Evolutionary conservation across 2,113 vertebrate species (phyloP).

Genomic region (Neolamprologus kungweensis): DNA sequence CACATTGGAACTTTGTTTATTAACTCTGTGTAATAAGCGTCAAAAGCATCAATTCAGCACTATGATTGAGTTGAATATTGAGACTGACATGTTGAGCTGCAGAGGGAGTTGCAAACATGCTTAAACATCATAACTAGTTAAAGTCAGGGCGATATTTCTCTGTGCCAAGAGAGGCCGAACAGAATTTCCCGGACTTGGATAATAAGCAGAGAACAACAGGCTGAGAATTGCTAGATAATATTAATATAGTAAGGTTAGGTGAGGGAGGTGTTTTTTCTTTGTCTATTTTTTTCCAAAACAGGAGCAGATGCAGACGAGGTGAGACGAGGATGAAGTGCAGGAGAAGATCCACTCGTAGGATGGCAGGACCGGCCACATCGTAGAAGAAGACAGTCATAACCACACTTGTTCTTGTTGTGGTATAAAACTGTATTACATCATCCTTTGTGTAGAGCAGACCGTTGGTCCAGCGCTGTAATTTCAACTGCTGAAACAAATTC

Average conservation of each 20-base stretch:
- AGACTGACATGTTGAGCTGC: not conserved
- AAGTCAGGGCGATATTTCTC: not conserved
- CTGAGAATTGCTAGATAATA: not conserved
- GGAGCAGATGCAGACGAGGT: not conserved
- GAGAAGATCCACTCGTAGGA: rapidly evolving
- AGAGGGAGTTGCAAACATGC: not conserved
- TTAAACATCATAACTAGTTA: not conserved
- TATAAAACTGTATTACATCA: not conserved
- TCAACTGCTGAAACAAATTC: not conserved
- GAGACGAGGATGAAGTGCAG: not conserved
- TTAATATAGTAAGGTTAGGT: not conserved
- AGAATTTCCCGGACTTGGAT: not conserved
- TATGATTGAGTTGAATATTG: not conserved
- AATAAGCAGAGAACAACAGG: not conserved
- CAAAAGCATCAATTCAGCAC: not conserved
- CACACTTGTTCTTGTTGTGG: rapidly evolving
- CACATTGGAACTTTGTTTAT: not conserved
- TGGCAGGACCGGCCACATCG: rapidly evolving
- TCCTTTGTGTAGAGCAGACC: not conserved
- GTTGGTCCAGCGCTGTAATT: not conserved
- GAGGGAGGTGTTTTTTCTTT: not conserved
- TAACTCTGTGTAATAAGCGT: not conserved
- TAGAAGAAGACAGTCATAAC: not conserved
- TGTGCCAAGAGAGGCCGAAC: not conserved
- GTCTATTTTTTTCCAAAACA: not conserved